phyloP scores from a whole-genome alignment of 2,113 vertebrate genomes.

The Gallinago undulata region DNA sequence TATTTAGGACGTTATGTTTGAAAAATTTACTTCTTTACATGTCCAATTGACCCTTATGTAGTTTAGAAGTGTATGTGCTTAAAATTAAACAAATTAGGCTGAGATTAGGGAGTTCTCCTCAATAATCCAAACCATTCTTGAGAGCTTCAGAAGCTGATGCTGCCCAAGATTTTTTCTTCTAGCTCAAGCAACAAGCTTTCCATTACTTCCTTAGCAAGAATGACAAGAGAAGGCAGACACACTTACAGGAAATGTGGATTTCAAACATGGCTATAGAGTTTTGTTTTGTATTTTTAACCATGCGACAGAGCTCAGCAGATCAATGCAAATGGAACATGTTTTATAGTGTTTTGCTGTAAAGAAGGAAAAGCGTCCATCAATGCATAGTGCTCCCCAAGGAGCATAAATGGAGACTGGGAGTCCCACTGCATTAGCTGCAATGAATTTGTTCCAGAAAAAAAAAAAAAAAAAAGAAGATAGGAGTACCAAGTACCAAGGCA shows the following conservation, averaged over 20 bases:
- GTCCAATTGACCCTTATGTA: not conserved
- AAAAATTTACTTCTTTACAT: not conserved
- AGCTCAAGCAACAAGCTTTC: not conserved
- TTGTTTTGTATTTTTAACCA: conserved; percentile 15
- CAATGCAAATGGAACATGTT: conserved; percentile 42
- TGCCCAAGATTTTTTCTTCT: not conserved
- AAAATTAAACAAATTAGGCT: not conserved
- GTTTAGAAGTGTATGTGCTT: not conserved
- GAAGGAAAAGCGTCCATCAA: conserved; percentile 21
- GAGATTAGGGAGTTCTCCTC: not conserved
- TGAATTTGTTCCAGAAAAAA: conserved; percentile 15
- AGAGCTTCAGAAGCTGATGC: not conserved
- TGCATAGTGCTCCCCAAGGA: conserved; percentile 7
- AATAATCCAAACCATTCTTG: not conserved
- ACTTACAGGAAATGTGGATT: not conserved
- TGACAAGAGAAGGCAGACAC: not conserved
- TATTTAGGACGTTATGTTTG: not conserved
- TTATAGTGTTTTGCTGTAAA: conserved; percentile 30
- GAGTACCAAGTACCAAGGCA: conserved; percentile 10
- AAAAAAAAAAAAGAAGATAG: not conserved
- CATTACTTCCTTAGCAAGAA: not conserved
- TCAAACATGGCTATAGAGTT: not conserved
- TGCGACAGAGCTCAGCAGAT: not conserved
- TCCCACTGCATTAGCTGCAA: conserved; percentile 26
- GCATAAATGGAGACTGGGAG: conserved; percentile 39